Evolutionary conservation across 2,797 vertebrate genomes (phyloP), one percentile per base, ranked within the genome.

Genomic region (Kryptolebias ocellatus): DNA sequence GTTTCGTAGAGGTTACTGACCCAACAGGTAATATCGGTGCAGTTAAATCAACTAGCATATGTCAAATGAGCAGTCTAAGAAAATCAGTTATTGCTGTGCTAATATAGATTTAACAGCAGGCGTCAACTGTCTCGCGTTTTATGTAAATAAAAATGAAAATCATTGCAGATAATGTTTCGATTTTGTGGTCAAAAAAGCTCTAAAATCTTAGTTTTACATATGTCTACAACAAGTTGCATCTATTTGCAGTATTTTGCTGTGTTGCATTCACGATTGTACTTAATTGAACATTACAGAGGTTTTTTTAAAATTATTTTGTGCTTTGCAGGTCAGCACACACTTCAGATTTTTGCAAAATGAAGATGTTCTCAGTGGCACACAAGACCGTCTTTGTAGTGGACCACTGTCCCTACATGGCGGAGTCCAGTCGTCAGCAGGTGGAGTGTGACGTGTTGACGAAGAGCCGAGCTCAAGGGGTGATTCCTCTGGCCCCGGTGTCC

Each of bases 321-420:
- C 54, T 29, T 4, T 59, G 61, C 16, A 65, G 90, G 50, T 64
- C 56, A 34, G 6, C 2, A 0, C 10, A 10, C n/a, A 20, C 17
- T 39, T 14, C 49, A 79, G 20, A 46, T 73, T 17, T 24, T 39
- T 46, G 18, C 71, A 92, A 74, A 72, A 97, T 97, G 95, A 98
- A 93, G 93, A 95, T 96, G 90, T 99, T 99, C 83, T 94, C 96
- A 0, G 96, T 97, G 81, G 94, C 97, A 42, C 98, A 99, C 89
- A 99, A 99, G 94, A 99, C 98, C 0, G 97, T 97, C 47, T 98
- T 99, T 16, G 98, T 99, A 72, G 97, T 99, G 82, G 98, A 99
- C 90, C 98, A 98, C 92, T 99, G 97, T 85, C 97, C 97, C 0
- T 98, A 99, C 89, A 99, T 99, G 98, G 93, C 97, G 4, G 98